These are phyloP conservation scores for Siniperca knerii DNA, from an alignment of 2,113 vertebrate species.

Conservation along the genomic window DNA sequence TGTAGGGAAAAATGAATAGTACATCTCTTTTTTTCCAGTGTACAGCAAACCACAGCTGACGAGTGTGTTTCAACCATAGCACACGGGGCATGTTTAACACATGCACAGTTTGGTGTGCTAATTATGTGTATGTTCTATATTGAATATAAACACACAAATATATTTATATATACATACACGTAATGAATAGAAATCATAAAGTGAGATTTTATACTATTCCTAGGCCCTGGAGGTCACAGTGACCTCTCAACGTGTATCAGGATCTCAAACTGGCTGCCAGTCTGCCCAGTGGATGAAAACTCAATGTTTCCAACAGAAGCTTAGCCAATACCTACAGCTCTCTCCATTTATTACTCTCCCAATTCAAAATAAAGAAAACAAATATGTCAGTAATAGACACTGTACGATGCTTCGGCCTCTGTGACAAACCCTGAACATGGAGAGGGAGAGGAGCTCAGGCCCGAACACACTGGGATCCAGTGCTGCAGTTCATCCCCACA, in stretches of 20 bases:
- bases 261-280: conserved; percentile 43
- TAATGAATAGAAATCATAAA: conserved; percentile 73
- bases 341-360: conserved; percentile 60
- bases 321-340: conserved; percentile 3
- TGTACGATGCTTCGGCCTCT: conserved; percentile 34
- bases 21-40: conserved; percentile 87
- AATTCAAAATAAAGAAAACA: conserved; percentile 45
- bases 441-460: conserved; percentile 18
- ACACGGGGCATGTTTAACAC: conserved; percentile 71
- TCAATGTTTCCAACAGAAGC: conserved; percentile 15
- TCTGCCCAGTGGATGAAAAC: conserved; percentile 42
- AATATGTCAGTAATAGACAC: conserved; percentile 19
- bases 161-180: conserved; percentile 83
- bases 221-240: conserved; percentile 16
- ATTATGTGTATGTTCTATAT: conserved; percentile 79
- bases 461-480: conserved; percentile 10
- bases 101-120: conserved; percentile 70
- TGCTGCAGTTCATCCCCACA: conserved; percentile 24
- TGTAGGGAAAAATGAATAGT: conserved; percentile 81
- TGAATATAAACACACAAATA: conserved; percentile 84
- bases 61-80: conserved; percentile 74
- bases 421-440: conserved; percentile 19
- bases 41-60: conserved; percentile 86
- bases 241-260: conserved; percentile 14
- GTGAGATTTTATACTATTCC: conserved; percentile 63